These are phyloP conservation scores for Helicoverpa armigera DNA, from an alignment of 1,140 invertebrate species.

Conservation along the genomic window DNA sequence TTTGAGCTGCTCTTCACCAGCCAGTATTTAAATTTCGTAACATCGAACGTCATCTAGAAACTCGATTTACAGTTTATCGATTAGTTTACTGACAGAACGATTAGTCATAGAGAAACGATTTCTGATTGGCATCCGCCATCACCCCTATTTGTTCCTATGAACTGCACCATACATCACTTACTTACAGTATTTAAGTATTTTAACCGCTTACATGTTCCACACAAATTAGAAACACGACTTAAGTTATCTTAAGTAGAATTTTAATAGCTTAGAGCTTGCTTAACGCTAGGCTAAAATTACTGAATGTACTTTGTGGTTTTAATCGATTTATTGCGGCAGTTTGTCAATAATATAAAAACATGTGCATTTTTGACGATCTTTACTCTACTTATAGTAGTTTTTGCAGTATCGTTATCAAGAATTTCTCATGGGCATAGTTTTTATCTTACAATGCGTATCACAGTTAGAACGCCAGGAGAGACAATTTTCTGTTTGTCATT, in stretches of 20 bases:
- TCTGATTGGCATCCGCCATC: conserved; percentile 46
- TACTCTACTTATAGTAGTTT: neutral
- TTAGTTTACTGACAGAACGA: conserved; percentile 51
- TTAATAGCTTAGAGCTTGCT: conserved; percentile 45
- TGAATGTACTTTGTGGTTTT: conserved; percentile 33
- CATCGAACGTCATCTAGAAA: conserved; percentile 11
- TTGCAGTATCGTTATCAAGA: conserved; percentile 29
- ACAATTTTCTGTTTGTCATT: too few species aligned
- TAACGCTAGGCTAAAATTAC: conserved; percentile 39
- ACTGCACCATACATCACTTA: conserved; percentile 46
- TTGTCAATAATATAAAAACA: conserved; percentile 25
- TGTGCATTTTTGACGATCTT: conserved; percentile 20
- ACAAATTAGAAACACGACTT: conserved; percentile 49
- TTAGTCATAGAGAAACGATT: conserved; percentile 49
- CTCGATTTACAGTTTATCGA: conserved; percentile 43
- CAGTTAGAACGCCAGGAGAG: too few species aligned
- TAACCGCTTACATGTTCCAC: conserved; percentile 40
- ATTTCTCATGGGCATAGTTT: neutral
- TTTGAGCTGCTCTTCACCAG: conserved; percentile 2
- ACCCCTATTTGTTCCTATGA: conserved; percentile 45
- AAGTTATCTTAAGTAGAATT: conserved; percentile 49
- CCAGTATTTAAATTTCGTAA: conserved; percentile 36
- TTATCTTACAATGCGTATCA: too few species aligned
- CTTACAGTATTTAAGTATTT: conserved; percentile 47
- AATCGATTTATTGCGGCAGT: conserved; percentile 38